Evolutionary conservation across 2,888 invertebrate genomes (phyloP).

Genomic region (Acleris laterana): DNA sequence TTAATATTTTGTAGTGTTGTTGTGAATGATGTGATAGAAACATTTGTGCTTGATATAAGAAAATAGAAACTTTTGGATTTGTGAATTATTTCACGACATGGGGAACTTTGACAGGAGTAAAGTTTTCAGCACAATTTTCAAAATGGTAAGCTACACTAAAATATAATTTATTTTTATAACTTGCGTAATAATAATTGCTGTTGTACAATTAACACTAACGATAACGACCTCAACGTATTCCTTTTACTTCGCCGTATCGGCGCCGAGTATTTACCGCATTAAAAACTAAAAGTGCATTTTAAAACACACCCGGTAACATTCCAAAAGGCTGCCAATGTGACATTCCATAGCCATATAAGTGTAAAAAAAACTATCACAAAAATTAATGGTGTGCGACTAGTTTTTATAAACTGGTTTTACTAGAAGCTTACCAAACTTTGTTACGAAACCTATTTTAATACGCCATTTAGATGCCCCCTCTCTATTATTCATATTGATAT

Average conservation of each 20-base stretch:
- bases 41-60: constrained; percentile 55
- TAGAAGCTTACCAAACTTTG: neutral
- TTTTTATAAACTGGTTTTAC: neutral
- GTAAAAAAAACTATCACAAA: constrained; percentile 4
- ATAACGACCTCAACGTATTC: constrained; percentile 31
- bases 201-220: constrained; percentile 20
- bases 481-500: neutral
- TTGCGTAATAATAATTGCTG: constrained; percentile 7
- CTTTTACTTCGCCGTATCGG: constrained; percentile 31
- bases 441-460: neutral
- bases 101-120: constrained; percentile 71
- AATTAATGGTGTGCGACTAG: no score
- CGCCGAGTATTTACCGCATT: constrained; percentile 12
- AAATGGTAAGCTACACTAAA: constrained; percentile 68
- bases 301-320: constrained; percentile 24
- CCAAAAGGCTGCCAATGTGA: constrained; percentile 6
- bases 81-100: constrained; percentile 61
- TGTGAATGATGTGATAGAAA: constrained; percentile 76
- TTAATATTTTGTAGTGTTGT: constrained; percentile 57
- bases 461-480: neutral
- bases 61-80: constrained; percentile 54
- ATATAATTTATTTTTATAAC: constrained; percentile 2
- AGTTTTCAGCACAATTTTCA: constrained; percentile 57
- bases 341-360: constrained; percentile 6
- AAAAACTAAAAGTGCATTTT: constrained; percentile 24